Base-by-base conservation (phyloP, 2,888 invertebrate species). In the Andrena flavipes region DNA sequence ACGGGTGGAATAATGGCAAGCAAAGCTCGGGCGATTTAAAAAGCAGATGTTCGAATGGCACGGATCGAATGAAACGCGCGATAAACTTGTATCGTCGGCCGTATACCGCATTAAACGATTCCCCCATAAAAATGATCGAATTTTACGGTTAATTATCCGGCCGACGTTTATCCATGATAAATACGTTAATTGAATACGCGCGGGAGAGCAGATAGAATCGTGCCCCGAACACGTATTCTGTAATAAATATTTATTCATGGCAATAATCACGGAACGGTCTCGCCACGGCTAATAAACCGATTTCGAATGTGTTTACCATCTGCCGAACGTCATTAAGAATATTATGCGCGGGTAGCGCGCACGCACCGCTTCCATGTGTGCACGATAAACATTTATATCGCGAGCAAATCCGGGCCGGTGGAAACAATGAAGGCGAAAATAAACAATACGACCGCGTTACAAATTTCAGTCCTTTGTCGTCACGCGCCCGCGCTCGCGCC, bases 201-300 rank as follows among this genome's bases (percentile, higher is more conserved):
- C 20, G 60, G 20, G 10, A 5, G 29, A 20, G 29, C 48, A 33
- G 10, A 69, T 26, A 33, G 20, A 29, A 59, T 51, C 33, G 26
- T 23, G 54, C 20, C 7, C 6, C 4, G 20, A 13, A 33, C 49
- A 29, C 23, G 42, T 35, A 23, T 69, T 68, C 48, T 64, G 35
- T 26, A 56, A 69, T 69, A 64, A 69, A 79, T 56, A 77, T 73
- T 54, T 77, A 42, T 67, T 51, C 3, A 60, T 4, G 33, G 49
- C 35, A 59, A 79, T 79, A 64, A 79, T 59, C 69, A 35, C 20
- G 69, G 23, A 79, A 69, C 64, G 63, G 16, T 79, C 23, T 69
- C 64, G 16, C 48, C 8, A 48, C 35, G 26, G 48, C 16, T 69
- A 75, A 78, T 75, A 78, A 75, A 63, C 48, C 13, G 75, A 64